A percentile compares a stretch with the other conserved stretches of the same genome.
Conservation (phyloP, 92 coral and sea anemone genomes). For the Epizoanthus rinbou region DNA sequence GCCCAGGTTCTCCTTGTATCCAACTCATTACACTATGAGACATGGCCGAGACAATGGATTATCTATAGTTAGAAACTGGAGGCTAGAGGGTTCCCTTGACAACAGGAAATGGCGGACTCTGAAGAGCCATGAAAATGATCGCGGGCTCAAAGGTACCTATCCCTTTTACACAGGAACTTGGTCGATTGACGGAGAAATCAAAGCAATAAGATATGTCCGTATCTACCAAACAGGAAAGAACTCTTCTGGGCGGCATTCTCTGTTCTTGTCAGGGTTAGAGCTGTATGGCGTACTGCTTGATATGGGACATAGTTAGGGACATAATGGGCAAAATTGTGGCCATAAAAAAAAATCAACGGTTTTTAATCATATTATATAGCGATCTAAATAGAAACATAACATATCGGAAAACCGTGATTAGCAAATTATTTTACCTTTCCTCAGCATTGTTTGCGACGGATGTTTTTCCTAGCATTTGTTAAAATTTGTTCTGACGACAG, state of each 20-base stretch:
- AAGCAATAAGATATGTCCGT: constrained; percentile 76
- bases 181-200: constrained; percentile 72
- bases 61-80: constrained; percentile 84
- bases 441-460: no score
- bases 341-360: not conserved
- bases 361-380: no score
- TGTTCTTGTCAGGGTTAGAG: constrained; percentile 79
- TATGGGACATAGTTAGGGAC: constrained; percentile 27
- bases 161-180: constrained; percentile 82
- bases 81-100: constrained; percentile 79
- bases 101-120: constrained; percentile 67
- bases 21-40: constrained; percentile 72
- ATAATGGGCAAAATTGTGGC: not conserved
- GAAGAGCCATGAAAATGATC: constrained; percentile 77
- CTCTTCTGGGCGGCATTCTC: constrained; percentile 69
- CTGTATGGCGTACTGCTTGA: constrained; percentile 74
- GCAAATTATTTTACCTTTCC: not conserved
- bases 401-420: not conserved
- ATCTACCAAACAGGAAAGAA: constrained; percentile 84
- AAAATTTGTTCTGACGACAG: no score
- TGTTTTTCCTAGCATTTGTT: no score
- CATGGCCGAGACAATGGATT: constrained; percentile 88
- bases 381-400: no score
- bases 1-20: constrained; percentile 63
- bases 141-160: constrained; percentile 70